A percentile compares a stretch with the other conserved stretches of the same genome.
Conservation (phyloP, 2,113 vertebrate genomes). For the Oxygymnocypris stewartii region DNA sequence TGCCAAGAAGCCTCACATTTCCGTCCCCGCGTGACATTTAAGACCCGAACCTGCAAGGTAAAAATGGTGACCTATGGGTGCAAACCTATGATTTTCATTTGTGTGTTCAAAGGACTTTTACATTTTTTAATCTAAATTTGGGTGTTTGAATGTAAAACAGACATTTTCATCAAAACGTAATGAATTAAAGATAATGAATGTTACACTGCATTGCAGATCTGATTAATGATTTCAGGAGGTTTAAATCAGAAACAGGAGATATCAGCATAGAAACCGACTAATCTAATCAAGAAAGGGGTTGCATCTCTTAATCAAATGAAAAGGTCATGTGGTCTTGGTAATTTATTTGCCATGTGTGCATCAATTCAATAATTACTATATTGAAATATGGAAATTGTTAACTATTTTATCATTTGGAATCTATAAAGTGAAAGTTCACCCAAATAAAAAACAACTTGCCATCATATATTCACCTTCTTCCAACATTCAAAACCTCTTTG, state of each 20-base stretch:
- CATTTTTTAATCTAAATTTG: background rate
- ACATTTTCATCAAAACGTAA: background rate
- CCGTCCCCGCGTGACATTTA: background rate
- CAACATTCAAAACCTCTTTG: background rate
- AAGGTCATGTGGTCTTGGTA: slow-evolving; percentile 20
- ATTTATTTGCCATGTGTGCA: background rate
- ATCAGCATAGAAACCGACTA: background rate
- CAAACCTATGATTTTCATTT: background rate
- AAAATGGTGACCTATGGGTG: background rate
- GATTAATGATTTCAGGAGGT: slow-evolving; percentile 14
- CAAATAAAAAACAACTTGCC: background rate
- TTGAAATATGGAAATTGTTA: background rate
- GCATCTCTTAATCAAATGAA: slow-evolving; percentile 14
- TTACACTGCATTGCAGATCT: background rate
- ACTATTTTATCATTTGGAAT: background rate
- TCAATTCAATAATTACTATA: background rate
- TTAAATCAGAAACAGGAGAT: background rate
- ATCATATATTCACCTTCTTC: background rate
- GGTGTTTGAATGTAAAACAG: background rate
- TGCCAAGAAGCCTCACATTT: slow-evolving; percentile 11
- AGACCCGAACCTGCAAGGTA: background rate
- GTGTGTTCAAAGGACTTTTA: background rate
- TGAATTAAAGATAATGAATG: background rate
- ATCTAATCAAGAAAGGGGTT: background rate
- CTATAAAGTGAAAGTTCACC: background rate